phyloP scores from a whole-genome alignment of 2,888 invertebrate species.

The Neria commutata region DNA sequence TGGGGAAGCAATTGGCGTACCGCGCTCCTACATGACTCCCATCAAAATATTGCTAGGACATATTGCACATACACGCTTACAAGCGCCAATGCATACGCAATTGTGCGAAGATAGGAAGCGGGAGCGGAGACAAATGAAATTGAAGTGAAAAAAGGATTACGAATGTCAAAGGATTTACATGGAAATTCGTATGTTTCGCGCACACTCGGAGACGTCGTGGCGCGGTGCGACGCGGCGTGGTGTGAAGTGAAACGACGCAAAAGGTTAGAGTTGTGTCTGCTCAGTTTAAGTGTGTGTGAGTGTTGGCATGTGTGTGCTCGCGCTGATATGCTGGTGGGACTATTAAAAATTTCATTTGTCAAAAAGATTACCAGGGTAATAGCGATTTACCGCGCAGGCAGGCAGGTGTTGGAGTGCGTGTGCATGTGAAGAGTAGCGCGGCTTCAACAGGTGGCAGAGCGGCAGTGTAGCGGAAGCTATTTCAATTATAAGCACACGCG shows the following conservation, averaged over 20 bases:
- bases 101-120: not conserved
- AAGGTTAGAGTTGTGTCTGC: not conserved
- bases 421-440: too few relatives aligned
- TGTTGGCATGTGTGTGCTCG: slow-evolving; percentile 13
- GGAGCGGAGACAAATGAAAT: not conserved
- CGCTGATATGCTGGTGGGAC: slow-evolving; percentile 23
- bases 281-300: slow-evolving; percentile 13
- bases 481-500: too few relatives aligned
- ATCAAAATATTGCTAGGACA: too few relatives aligned
- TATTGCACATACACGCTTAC: too few relatives aligned
- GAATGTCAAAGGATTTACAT: slow-evolving; percentile 6
- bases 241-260: too few relatives aligned
- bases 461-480: too few relatives aligned
- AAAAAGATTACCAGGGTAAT: slow-evolving; percentile 53
- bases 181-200: not conserved
- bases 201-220: not conserved
- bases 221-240: not conserved
- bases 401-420: too few relatives aligned
- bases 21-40: not conserved
- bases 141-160: slow-evolving; percentile 1
- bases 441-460: too few relatives aligned
- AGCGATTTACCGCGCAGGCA: slow-evolving; percentile 48
- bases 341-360: slow-evolving; percentile 49
- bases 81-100: too few relatives aligned
- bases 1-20: not conserved